Evolutionary conservation across 2,888 invertebrate genomes (phyloP), one percentile per base, ranked within the genome.

Genomic region (Thymelicus lineola): DNA sequence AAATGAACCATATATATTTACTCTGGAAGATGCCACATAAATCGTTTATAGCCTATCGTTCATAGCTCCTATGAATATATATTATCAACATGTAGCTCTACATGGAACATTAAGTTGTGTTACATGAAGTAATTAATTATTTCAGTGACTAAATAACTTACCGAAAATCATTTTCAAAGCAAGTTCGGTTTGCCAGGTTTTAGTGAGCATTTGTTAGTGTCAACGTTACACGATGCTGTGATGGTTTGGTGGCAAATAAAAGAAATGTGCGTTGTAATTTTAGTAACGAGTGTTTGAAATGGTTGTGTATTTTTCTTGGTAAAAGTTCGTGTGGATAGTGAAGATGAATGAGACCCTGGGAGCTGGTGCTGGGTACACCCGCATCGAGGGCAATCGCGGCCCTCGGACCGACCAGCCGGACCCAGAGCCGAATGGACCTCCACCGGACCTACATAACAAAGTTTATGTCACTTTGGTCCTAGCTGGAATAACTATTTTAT

Each of bases 401-500:
- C 95, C 95, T 59, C 91, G 95, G 53, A 90, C 92, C 1, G 92
- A 91, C 15, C 79, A 85, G 77, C 77, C 86, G 17, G 90, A 90
- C 71, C 86, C 86, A 17, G 90, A 90, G 71, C 86, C 96, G 77
- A 91, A 95, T 53, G 95, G 95, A 61, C 96, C 96, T 48, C 96
- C 97, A 7, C 94, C 95, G 58, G 97, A 97, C 86, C 91, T 94
- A 77, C 96, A 95, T 86, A 96, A 96, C 86, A 94, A 95, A 65
- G 96, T 97, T 72, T 97, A 97, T 83, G 82, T 96, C 73, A 95
- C 96, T 0, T 94, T 98, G 73, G 95, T 98, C 66, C 94, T 98
- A 70, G 98, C 98, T 38, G 98, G 98, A 15, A 96, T 97, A 75
- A 98, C 98, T 57, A 98, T 98, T 85, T 94, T 98, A 63, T 94